Evolutionary conservation across 1,140 invertebrate genomes (phyloP).

Genomic region (Sipha flava): DNA sequence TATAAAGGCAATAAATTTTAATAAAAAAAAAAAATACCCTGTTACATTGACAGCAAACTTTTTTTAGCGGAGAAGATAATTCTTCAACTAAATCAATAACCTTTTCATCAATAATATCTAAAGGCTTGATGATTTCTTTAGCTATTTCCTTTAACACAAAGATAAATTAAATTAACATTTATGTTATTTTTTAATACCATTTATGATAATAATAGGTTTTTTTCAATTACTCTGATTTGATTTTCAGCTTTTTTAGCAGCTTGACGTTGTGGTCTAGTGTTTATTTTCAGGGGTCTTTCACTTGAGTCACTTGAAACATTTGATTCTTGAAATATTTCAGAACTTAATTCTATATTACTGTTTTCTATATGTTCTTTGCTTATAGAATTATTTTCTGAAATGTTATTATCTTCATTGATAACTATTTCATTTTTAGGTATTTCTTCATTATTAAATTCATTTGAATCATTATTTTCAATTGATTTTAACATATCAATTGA

Average conservation of each 20-base stretch:
- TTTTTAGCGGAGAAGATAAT: neutral
- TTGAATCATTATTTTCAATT: neutral
- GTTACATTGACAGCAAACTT: slow-evolving; percentile 26
- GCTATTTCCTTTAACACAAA: slow-evolving; percentile 1
- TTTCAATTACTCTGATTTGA: slow-evolving; percentile 40
- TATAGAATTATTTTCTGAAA: neutral
- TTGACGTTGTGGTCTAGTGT: slow-evolving; percentile 36
- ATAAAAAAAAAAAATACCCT: neutral
- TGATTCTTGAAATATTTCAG: slow-evolving; percentile 34
- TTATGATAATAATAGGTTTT: neutral
- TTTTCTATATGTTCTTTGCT: slow-evolving; percentile 39
- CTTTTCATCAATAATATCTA: neutral
- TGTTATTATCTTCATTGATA: neutral
- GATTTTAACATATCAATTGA: neutral
- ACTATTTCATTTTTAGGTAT: neutral
- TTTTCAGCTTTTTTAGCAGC: slow-evolving; percentile 41
- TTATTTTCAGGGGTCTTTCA: slow-evolving; percentile 35
- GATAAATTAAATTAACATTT: neutral
- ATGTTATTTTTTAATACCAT: neutral
- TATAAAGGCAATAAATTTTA: slow-evolving; percentile 36
- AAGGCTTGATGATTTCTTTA: slow-evolving; percentile 14
- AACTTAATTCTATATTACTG: neutral
- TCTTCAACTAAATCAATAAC: slow-evolving; percentile 13
- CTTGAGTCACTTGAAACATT: neutral
- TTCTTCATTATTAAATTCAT: neutral